Base-by-base conservation (phyloP, 2,113 vertebrate genomes). In the Daphoenositta chrysoptera region DNA sequence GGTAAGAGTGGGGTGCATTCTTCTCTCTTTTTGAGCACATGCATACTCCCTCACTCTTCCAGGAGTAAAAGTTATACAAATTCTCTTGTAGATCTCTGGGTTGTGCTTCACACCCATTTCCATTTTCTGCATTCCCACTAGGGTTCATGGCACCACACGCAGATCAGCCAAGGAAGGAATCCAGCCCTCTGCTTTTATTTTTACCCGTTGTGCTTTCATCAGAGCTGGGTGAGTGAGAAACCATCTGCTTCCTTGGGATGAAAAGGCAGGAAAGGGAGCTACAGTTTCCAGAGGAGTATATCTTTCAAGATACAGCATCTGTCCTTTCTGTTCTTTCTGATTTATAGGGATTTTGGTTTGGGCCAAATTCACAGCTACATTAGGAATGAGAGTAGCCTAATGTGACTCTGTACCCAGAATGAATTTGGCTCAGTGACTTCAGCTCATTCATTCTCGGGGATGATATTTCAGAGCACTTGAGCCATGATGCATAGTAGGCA, bases 131-230 rank as follows among this genome's bases (percentile, higher is more conserved):
- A 13, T 80, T 90, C 83, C 39, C 60, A 69, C 7, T 30, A 50
- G 45, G 40, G 64, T 70, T 69, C 31, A 0, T 57, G 45, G 79
- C 26, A 85, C 79, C 42, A 57, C 75, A 35, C 18, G 7, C 58
- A 86, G 75, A 78, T 73, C 73, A 92, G 48, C 57, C 64, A 76
- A 50, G 53, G 58, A 76, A 66, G 22, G 63, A 90, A 93, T 83
- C 80, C 83, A 94, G 58, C 45, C 75, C 54, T 53, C 76, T 90
- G 82, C 79, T 93, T 93, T 95, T 95, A 90, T 85, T 96, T 94
- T 91, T 71, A 91, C 78, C 73, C 40, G 0, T 51, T 84, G 44
- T 75, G 44, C 65, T 91, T 89, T 76, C 89, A 72, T 37, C 53
- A 57, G 28, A 72, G 56, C 73, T 82, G 80, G 56, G 57, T 56